These are phyloP conservation scores for Liopterus haemorrhoidalis DNA, from an alignment of 2,888 invertebrate genomes.

Conservation along the genomic window DNA sequence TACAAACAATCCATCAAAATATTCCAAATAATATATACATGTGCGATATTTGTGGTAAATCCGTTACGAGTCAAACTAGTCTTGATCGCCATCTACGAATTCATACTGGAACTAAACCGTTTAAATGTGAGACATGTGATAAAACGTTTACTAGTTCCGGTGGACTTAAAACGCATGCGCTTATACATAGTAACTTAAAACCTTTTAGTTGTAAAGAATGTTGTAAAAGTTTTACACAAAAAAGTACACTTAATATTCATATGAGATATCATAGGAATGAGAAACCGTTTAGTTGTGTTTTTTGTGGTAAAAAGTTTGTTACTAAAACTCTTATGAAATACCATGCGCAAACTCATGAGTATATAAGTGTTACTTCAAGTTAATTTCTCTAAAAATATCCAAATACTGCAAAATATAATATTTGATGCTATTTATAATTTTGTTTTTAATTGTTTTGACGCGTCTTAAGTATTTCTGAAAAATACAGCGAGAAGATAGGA, in stretches of 20 bases:
- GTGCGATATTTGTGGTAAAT: constrained; percentile 30
- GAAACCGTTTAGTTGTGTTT: constrained; percentile 33
- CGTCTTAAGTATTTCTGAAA: no score
- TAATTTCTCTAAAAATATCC: no score
- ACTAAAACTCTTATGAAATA: constrained; percentile 15
- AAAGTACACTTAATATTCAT: constrained; percentile 28
- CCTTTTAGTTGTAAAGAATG: constrained; percentile 12
- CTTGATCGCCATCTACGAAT: constrained; percentile 37
- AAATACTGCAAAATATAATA: no score
- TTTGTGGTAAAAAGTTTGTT: constrained; percentile 21
- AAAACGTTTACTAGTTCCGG: constrained; percentile 26
- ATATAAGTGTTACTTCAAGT: no score
- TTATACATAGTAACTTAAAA: constrained; percentile 34
- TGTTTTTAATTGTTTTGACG: no score
- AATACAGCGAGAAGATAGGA: no score
- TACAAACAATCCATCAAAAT: constrained; percentile 23
- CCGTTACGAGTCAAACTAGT: constrained; percentile 10
- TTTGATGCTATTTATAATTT: no score
- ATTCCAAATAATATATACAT: constrained; percentile 27
- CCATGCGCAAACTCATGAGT: constrained; percentile 14
- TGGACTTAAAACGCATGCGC: constrained; percentile 23
- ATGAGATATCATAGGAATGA: constrained; percentile 34
- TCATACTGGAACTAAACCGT: constrained; percentile 32
- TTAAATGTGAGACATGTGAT: constrained; percentile 27
- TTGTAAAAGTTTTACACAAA: constrained; percentile 28